Conservation (phyloP, 2,113 vertebrate species). For the Neolamprologus tretocephalus region DNA sequence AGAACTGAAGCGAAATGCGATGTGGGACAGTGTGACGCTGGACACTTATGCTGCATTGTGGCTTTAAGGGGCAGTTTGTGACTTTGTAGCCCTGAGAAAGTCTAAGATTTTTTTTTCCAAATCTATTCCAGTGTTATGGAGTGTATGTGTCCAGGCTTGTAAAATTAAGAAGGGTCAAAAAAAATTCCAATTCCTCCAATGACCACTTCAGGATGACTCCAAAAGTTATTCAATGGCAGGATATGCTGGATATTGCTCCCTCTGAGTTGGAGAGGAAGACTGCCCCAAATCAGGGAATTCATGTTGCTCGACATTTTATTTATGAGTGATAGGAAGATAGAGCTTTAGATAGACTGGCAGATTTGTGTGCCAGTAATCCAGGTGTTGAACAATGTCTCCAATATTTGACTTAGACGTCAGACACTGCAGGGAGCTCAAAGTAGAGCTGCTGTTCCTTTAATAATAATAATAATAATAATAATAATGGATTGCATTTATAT, state of each 20-base stretch:
- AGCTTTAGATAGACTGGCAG: neutral
- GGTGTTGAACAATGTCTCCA: neutral
- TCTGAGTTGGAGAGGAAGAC: neutral
- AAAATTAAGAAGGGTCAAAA: neutral
- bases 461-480: too few relatives aligned
- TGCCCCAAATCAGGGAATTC: neutral
- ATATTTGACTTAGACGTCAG: neutral
- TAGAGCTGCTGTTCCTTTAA: neutral
- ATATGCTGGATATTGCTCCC: neutral
- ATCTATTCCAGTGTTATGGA: neutral
- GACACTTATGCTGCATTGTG: neutral
- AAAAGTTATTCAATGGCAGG: neutral
- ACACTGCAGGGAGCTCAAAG: neutral
- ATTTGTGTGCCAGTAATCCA: neutral
- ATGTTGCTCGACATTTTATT: neutral
- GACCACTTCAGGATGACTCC: neutral
- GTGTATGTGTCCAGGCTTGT: neutral
- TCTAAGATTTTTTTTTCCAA: neutral
- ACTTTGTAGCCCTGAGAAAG: neutral
- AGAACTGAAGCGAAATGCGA: neutral
- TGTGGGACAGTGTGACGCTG: neutral
- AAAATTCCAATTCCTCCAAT: neutral
- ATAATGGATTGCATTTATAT: too few relatives aligned
- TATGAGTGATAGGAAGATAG: neutral
- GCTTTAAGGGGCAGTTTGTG: neutral